These are phyloP conservation scores for Drosophila kikkawai DNA, from an alignment of 1,140 invertebrate genomes.

Conservation along the genomic window DNA sequence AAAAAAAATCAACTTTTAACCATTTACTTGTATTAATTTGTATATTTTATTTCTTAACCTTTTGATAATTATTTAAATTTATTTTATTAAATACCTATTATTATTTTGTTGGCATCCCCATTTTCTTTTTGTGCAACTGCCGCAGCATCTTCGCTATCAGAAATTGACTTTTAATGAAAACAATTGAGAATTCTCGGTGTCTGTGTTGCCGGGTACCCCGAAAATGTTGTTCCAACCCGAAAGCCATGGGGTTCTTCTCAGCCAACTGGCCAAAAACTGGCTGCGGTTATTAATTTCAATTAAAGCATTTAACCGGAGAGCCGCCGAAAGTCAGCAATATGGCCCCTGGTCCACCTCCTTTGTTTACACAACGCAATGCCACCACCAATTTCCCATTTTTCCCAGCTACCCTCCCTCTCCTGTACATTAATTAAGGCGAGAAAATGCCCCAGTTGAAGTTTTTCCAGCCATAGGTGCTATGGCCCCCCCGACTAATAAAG, in stretches of 20 bases:
- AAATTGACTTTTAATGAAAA: constrained; percentile 84
- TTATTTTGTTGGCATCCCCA: background rate
- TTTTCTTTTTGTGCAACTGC: constrained; percentile 7
- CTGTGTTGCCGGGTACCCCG: constrained; percentile 24
- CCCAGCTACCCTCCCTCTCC: background rate
- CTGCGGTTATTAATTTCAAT: constrained; percentile 84
- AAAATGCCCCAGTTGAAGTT: constrained; percentile 43
- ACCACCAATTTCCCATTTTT: constrained; percentile 3
- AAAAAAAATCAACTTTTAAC: too few species aligned
- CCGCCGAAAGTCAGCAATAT: constrained; percentile 66
- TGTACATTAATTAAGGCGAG: constrained; percentile 74
- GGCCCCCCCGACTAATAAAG: constrained; percentile 10
- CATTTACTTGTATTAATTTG: too few species aligned
- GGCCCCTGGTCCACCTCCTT: constrained; percentile 14
- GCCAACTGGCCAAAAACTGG: constrained; percentile 43
- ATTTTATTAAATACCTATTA: background rate
- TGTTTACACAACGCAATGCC: constrained; percentile 55
- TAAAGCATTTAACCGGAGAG: constrained; percentile 82
- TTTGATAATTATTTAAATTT: too few species aligned
- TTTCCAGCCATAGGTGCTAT: constrained; percentile 13
- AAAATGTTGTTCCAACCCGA: constrained; percentile 34
- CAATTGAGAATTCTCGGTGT: constrained; percentile 75
- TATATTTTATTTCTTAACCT: background rate
- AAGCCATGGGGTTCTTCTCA: constrained; percentile 1
- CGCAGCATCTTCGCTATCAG: constrained; percentile 39